Base-by-base conservation (phyloP, 2,797 vertebrate species). In the Menidia menidia region DNA sequence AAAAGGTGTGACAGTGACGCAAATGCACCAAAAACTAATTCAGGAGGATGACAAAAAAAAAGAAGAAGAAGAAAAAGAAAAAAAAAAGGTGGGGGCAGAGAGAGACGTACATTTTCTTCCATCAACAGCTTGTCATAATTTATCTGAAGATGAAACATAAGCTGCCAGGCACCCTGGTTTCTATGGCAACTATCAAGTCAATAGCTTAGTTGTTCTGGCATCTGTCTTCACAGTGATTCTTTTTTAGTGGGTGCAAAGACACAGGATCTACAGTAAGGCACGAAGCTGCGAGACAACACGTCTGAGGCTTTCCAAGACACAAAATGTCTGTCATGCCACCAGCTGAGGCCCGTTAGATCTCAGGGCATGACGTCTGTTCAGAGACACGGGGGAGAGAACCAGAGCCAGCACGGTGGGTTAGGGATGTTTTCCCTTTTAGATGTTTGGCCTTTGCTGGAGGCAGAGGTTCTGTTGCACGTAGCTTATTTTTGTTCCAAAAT, bases 101-200 rank as follows among this genome's bases (percentile, higher is more conserved):
- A 39, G 10, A 52, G 19, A 56, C 42, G 66, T 82, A 85, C 60
- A 78, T 87, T 87, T 82, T 83, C 75, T 78, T 81, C 85, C 77
- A 86, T 88, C 87, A 90, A 84, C 85, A 75, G 78, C 87, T 75
- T 32, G 77, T 83, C 64, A 86, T 89, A 80, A 91, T 91, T 90
- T 86, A 91, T 91, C 87, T 90, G 86, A 86, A 90, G 87, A 93
- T 91, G 87, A 92, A 92, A 89, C 89, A 89, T 89, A 89, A 91
- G 85, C 88, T 89, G 83, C 88, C 83, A 89, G 85, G 80, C 82
- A 76, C 78, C 80, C 85, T 75, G 73, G 92, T 92, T 91, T 78
- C 92, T 81, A 92, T 92, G 84, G 92, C 74, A 93, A 93, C 92
- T 86, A 88, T 90, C 80, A 81, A 90, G 87, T 92, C 89, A 91